These are phyloP conservation scores for Pelobates fuscus DNA, from an alignment of 2,113 vertebrate species.

Conservation along the genomic window DNA sequence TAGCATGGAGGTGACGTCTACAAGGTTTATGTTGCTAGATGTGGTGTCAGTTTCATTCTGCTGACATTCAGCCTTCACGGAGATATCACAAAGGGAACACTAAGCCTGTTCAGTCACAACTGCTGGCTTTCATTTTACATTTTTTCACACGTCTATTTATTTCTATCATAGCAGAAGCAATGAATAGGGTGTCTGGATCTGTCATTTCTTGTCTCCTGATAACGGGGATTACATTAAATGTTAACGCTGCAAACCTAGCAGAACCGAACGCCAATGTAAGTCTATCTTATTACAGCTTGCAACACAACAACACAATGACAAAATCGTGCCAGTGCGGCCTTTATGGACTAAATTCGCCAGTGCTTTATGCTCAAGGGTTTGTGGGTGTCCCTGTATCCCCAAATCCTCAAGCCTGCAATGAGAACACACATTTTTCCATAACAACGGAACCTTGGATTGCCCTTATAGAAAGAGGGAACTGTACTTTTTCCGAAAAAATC, in stretches of 20 bases:
- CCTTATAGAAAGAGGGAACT: constrained; percentile 84
- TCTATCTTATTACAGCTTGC: constrained; percentile 58
- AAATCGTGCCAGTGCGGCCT: constrained; percentile 62
- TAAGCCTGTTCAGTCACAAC: neutral
- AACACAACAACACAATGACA: constrained; percentile 51
- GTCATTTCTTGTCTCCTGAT: constrained; percentile 39
- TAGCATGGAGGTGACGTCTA: constrained; percentile 57
- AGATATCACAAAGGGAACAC: constrained; percentile 12
- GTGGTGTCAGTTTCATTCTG: constrained; percentile 64
- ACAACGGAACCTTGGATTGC: constrained; percentile 74
- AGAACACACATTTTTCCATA: constrained; percentile 58
- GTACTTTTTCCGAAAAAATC: constrained; percentile 83
- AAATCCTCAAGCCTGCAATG: constrained; percentile 63
- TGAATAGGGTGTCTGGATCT: constrained; percentile 49
- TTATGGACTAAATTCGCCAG: constrained; percentile 68
- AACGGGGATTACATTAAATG: constrained; percentile 43
- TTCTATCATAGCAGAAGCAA: constrained; percentile 52
- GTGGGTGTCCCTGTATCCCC: constrained; percentile 61
- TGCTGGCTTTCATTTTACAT: constrained; percentile 5
- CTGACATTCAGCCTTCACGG: constrained; percentile 65
- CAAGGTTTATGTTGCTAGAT: constrained; percentile 56
- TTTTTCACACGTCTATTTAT: constrained; percentile 26
- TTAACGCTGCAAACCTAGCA: constrained; percentile 20
- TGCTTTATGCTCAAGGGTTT: constrained; percentile 52
- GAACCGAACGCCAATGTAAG: constrained; percentile 57